Evolutionary conservation across 2,797 vertebrate genomes (phyloP).

Genomic region (Gallinago nigripennis): DNA sequence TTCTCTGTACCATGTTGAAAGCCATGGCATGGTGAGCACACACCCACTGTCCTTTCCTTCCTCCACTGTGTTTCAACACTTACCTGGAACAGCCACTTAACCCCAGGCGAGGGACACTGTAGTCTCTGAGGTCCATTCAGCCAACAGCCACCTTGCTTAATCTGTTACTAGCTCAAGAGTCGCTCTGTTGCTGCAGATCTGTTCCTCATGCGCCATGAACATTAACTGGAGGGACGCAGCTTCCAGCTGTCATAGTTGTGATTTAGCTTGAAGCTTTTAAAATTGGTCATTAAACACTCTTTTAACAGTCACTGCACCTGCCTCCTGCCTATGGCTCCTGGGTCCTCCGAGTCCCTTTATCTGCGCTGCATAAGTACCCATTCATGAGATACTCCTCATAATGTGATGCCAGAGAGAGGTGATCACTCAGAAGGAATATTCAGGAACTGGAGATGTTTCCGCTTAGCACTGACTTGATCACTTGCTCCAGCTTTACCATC

Average conservation of each 20-base stretch:
- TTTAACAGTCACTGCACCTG: background rate
- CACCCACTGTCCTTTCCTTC: background rate
- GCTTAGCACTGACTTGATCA: background rate
- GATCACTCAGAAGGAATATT: background rate
- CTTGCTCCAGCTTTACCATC: background rate
- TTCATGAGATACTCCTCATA: background rate
- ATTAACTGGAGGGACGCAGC: background rate
- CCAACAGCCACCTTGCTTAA: background rate
- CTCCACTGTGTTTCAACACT: background rate
- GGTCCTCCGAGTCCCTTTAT: background rate
- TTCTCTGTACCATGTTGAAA: background rate
- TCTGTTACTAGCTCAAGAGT: background rate
- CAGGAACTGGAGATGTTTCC: background rate
- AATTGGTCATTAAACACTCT: background rate
- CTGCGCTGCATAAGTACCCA: background rate
- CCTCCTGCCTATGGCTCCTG: background rate
- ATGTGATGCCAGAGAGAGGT: background rate
- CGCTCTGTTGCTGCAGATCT: background rate
- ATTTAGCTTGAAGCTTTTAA: background rate
- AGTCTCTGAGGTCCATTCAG: background rate
- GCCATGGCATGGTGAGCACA: background rate
- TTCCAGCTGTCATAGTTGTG: background rate
- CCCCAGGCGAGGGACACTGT: background rate
- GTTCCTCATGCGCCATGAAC: background rate
- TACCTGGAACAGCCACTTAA: background rate